Evolutionary conservation across 2,797 vertebrate genomes (phyloP).

Genomic region (Sebastes goodei): DNA sequence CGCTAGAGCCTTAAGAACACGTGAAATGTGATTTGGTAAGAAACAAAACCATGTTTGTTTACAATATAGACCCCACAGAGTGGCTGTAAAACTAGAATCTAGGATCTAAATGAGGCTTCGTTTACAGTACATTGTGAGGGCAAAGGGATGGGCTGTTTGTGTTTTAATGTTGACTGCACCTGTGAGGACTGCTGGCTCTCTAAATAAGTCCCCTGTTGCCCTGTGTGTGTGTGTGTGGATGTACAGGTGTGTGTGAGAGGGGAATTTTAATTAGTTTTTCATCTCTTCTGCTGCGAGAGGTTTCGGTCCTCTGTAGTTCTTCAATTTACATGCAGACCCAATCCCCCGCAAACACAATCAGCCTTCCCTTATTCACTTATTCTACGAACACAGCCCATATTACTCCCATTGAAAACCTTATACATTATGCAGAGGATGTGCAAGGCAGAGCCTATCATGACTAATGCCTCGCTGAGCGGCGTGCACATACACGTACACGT

Average conservation of each 20-base stretch:
- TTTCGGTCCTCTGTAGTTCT: slow-evolving; percentile 11
- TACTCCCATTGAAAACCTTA: slow-evolving; percentile 45
- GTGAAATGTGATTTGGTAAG: not conserved
- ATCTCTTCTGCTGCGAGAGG: slow-evolving; percentile 24
- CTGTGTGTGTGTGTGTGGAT: not conserved
- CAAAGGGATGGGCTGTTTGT: not conserved
- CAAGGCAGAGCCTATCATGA: slow-evolving; percentile 39
- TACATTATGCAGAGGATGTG: slow-evolving; percentile 66
- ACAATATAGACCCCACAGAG: not conserved
- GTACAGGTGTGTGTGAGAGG: not conserved
- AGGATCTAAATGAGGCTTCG: not conserved
- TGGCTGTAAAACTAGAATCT: not conserved
- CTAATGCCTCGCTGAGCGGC: slow-evolving; percentile 46
- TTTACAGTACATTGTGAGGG: not conserved
- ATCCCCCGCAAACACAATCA: slow-evolving; percentile 50
- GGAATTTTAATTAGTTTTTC: slow-evolving; percentile 26
- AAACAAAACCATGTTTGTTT: not conserved
- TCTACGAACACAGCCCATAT: slow-evolving; percentile 27
- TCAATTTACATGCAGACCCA: slow-evolving; percentile 34
- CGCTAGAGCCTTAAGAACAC: not conserved
- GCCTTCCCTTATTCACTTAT: slow-evolving; percentile 35
- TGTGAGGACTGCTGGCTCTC: slow-evolving; percentile 1
- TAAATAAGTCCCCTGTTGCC: slow-evolving; percentile 4
- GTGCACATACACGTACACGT: not conserved
- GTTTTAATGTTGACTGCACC: slow-evolving; percentile 3